Conservation (phyloP, 1,140 invertebrate species). For the Macrobrachium nipponense region DNA sequence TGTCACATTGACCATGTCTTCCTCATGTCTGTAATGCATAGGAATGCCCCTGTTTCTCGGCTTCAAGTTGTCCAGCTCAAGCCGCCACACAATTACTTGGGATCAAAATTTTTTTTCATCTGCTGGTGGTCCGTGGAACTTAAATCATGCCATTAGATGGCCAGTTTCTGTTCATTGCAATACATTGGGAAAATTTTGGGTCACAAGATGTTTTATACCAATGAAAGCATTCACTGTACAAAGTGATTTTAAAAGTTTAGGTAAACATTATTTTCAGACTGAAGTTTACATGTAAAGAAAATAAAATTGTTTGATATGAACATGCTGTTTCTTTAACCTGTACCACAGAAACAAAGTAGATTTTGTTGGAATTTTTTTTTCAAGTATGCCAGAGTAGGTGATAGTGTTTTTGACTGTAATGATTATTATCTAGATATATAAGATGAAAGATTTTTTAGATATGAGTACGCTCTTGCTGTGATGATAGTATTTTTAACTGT, state of each 20-base stretch:
- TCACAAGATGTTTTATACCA: conserved; percentile 60
- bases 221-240: conserved; percentile 57
- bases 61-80: conserved; percentile 56
- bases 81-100: conserved; percentile 44
- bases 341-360: too few relatives aligned
- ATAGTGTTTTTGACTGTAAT: too few relatives aligned
- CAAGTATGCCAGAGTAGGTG: too few relatives aligned
- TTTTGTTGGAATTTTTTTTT: too few relatives aligned
- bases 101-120: conserved; percentile 56
- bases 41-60: conserved; percentile 52
- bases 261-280: conserved; percentile 51
- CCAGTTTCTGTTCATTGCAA: too few relatives aligned
- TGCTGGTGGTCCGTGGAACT: conserved; percentile 47
- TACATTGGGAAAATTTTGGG: conserved; percentile 36
- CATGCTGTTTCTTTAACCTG: too few relatives aligned
- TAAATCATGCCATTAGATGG: conserved; percentile 18
- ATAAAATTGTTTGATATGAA: conserved; percentile 58
- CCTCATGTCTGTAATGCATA: conserved; percentile 36
- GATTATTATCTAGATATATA: too few relatives aligned
- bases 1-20: conserved; percentile 29
- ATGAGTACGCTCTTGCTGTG: too few relatives aligned
- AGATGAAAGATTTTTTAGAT: too few relatives aligned
- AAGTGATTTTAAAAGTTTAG: conserved; percentile 57
- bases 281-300: conserved; percentile 60
- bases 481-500: too few relatives aligned